Evolutionary conservation across 2,888 invertebrate genomes (phyloP).

Genomic region (Eudasyphora cyanicolor): DNA sequence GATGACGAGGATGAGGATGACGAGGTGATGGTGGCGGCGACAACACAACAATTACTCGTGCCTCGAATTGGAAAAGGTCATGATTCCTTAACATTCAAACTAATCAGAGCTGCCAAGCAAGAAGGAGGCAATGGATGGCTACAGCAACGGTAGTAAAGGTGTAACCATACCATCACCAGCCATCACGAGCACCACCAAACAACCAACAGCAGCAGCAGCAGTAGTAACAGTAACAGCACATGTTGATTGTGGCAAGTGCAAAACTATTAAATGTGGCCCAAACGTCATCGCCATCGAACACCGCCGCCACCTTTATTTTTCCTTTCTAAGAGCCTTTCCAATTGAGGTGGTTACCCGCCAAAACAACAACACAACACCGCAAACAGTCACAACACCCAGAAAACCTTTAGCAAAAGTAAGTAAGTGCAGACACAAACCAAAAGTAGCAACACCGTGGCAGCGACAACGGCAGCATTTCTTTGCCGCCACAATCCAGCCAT

Average conservation of each 20-base stretch:
- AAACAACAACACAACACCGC: not conserved
- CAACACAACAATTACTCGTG: constrained; percentile 24
- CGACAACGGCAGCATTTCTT: constrained; percentile 46
- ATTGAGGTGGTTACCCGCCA: not conserved
- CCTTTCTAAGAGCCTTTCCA: constrained; percentile 23
- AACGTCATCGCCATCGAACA: not conserved
- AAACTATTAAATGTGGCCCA: constrained; percentile 47
- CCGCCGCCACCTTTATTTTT: not conserved
- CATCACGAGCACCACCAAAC: too few relatives aligned
- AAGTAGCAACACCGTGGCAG: constrained; percentile 10
- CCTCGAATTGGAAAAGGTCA: constrained; percentile 37
- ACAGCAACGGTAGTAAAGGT: not conserved
- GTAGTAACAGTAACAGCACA: not conserved
- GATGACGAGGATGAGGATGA: not conserved
- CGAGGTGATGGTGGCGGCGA: not conserved
- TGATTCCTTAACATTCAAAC: constrained; percentile 12
- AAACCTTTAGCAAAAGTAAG: constrained; percentile 16
- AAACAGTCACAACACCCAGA: constrained; percentile 47
- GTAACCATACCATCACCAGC: too few relatives aligned
- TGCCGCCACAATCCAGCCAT: constrained; percentile 31
- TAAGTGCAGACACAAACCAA: constrained; percentile 19
- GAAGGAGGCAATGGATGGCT: constrained; percentile 31
- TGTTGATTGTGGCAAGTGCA: constrained; percentile 43
- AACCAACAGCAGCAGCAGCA: not conserved
- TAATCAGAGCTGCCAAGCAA: not conserved